A percentile compares a stretch with the other conserved stretches of the same genome.
Conservation (phyloP, 64 coral and sea anemone genomes). For the Montipora sp. region DNA sequence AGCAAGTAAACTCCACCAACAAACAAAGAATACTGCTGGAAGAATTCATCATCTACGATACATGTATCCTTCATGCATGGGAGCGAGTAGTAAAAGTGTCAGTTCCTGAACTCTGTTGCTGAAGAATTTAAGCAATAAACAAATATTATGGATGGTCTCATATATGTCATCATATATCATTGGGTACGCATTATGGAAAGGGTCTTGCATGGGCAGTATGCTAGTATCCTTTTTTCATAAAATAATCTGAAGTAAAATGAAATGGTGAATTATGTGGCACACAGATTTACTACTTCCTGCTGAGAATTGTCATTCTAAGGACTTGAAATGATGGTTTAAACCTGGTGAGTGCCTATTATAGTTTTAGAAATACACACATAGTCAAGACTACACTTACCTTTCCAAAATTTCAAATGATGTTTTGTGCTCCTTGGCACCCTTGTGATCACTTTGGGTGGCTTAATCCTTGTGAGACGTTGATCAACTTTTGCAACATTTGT, state of each 20-base stretch:
- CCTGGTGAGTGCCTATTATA: no score
- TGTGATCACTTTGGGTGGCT: slow-evolving; percentile 34
- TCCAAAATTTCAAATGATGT: slow-evolving; percentile 48
- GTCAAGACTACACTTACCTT: slow-evolving; percentile 37
- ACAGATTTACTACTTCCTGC: neutral
- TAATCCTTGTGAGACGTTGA: slow-evolving; percentile 25
- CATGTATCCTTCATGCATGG: slow-evolving; percentile 33
- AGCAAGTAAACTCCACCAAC: neutral
- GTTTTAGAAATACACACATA: neutral
- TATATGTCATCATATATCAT: neutral
- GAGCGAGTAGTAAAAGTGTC: slow-evolving; percentile 50
- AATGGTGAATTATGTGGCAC: neutral
- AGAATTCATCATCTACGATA: slow-evolving; percentile 1
- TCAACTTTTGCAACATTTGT: slow-evolving; percentile 24
- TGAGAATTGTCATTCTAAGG: neutral
- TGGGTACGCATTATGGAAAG: neutral
- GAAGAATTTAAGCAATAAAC: neutral
- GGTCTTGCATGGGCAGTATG: neutral
- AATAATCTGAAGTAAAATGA: neutral
- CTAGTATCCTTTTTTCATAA: neutral
- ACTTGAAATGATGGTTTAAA: neutral
- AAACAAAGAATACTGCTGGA: neutral
- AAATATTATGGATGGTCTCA: neutral
- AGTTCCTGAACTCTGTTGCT: slow-evolving; percentile 23
- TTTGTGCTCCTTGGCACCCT: neutral